Base-by-base conservation (phyloP, 1,140 invertebrate genomes). In the Apocrypta bakeri region DNA sequence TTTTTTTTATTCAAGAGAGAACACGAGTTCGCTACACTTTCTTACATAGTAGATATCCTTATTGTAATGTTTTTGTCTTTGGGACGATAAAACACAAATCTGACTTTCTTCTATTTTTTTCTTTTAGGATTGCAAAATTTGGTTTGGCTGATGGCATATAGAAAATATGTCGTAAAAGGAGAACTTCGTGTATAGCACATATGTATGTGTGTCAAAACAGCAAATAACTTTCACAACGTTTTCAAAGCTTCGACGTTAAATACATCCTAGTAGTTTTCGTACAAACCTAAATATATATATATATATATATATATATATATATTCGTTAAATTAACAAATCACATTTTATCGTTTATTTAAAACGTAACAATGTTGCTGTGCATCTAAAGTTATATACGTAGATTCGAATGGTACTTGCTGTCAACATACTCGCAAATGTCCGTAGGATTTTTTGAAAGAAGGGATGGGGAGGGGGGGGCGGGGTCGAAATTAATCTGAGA, bases 371-470 rank as follows among this genome's bases (percentile, higher is more conserved):
- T 56, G 48, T 56, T 56, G 48, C 1, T 56, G 48, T 56, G 48
- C 48, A 17, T 21, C 14, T 56, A 48, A 17, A 48, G 40, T 42
- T 48, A 17, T 48, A 48, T 17, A 4, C 42, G 42, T 48, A 17
- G 4, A 17, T 63, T 84, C 77, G 83, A 84, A 86, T 69, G 84
- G 82, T 85, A 86, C 83, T 87, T 86, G 80, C 77, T 82, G 82
- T 84, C 82, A n/a, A 40, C 42, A 84, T 84, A 64, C 25, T 24
- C n/a, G 33, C 21, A 14, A n/a, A 68, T 24, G 2, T 33, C 63
- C 2, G 2, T 25, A 33, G 63, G 9, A 71, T 37, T 71, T n/a
- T n/a, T n/a, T n/a, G n/a, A n/a, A n/a, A n/a, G n/a, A n/a, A n/a
- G n/a, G n/a, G n/a, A n/a, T n/a, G n/a, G n/a, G n/a, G n/a, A n/a